phyloP scores from a whole-genome alignment of 2,113 vertebrate species.

The Neogobius melanostomus region DNA sequence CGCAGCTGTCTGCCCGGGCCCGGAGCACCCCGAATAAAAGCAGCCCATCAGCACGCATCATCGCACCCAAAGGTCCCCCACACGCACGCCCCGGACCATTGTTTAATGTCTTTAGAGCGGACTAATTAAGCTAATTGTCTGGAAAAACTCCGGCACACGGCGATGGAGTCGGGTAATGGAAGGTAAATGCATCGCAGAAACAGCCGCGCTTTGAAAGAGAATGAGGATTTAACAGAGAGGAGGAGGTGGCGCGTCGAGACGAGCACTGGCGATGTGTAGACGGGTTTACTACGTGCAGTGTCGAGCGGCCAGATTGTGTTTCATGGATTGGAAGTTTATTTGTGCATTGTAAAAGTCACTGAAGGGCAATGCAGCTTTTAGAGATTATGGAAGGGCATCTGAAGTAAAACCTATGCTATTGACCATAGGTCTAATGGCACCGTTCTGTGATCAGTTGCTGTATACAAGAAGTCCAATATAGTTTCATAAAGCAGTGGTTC shows the following conservation, averaged over 20 bases:
- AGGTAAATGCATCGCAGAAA: slow-evolving; percentile 8
- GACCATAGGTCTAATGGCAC: too few relatives aligned
- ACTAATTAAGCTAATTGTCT: slow-evolving; percentile 13
- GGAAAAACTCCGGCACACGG: not conserved
- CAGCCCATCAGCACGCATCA: not conserved
- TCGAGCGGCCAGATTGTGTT: not conserved
- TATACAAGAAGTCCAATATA: too few relatives aligned
- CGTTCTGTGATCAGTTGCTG: too few relatives aligned
- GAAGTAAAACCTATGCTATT: too few relatives aligned
- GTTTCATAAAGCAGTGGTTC: too few relatives aligned
- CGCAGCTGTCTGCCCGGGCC: slow-evolving; percentile 1
- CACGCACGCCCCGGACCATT: not conserved
- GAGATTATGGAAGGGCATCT: too few relatives aligned
- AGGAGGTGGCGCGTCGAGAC: not conserved
- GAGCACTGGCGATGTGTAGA: not conserved
- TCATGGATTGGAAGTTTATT: not conserved
- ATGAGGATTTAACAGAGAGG: not conserved
- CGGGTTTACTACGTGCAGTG: not conserved
- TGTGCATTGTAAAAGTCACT: not conserved
- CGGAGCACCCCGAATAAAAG: not conserved
- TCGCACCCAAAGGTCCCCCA: not conserved
- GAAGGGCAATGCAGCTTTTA: too few relatives aligned
- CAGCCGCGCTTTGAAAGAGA: not conserved
- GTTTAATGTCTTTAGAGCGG: slow-evolving; percentile 11
- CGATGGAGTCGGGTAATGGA: not conserved